These are phyloP conservation scores for Ochotona princeps DNA, from an alignment of 2,113 vertebrate species.

Conservation along the genomic window DNA sequence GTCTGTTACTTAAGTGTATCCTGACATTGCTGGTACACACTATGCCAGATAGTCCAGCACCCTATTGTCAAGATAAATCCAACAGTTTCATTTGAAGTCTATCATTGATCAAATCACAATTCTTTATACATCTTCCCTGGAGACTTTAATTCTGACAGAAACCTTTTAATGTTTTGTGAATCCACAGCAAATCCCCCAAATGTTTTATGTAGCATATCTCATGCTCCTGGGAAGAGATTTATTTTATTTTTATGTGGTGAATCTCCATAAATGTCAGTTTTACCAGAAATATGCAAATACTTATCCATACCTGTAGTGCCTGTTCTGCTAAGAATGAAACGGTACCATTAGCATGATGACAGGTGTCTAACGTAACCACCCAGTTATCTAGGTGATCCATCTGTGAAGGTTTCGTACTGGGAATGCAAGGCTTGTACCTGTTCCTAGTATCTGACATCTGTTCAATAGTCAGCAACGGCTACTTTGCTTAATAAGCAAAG, in stretches of 20 bases:
- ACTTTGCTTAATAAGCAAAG: background rate
- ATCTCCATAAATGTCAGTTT: background rate
- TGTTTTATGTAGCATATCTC: background rate
- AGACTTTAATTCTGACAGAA: background rate
- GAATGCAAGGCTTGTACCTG: background rate
- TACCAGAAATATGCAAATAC: background rate
- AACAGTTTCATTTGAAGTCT: too few species aligned
- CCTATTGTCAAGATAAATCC: too few species aligned
- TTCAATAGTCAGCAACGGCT: background rate
- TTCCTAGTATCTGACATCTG: background rate
- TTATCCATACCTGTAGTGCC: background rate
- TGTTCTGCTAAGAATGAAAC: background rate
- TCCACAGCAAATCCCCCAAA: background rate
- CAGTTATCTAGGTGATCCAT: background rate
- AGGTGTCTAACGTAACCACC: background rate
- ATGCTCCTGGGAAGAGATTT: background rate
- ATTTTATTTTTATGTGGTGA: background rate
- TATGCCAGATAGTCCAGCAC: too few species aligned
- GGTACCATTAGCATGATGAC: background rate
- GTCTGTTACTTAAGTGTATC: too few species aligned
- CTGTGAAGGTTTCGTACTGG: rapidly evolving
- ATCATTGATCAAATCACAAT: too few species aligned
- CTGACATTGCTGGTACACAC: too few species aligned
- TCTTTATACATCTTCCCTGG: background rate
- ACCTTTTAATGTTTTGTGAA: background rate